Evolutionary conservation across 1,140 invertebrate genomes (phyloP), one percentile per base, ranked within the genome.

Genomic region (Penaeus japonicus): DNA sequence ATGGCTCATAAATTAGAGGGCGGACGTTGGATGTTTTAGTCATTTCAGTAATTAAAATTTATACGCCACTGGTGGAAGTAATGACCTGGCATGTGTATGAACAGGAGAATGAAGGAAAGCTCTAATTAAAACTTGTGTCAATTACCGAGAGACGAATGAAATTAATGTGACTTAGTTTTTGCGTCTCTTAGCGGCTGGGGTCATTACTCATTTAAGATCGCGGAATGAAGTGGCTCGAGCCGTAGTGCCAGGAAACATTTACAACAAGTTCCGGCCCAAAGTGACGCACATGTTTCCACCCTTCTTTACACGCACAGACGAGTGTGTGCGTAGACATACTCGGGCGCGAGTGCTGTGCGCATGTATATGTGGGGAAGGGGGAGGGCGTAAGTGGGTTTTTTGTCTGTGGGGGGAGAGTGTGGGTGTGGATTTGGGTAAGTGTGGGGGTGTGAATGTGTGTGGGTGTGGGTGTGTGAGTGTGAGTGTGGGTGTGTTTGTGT

Each of bases 1-100:
- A 82, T 82, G 80, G 80, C 80, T 82, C 80, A 62, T 82, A 82
- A 82, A 82, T 82, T 82, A 82, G 80, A 22, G 57, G 59, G 55
- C 55, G 35, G 27, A 62, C 80, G 80, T 20, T 47, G 79, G 55
- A 59, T 62, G 80, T 55, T 82, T 82, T 82, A 82, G 80, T 82
- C 59, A 55, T 55, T 62, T 54, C 24, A 82, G 80, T 82, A 82
- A 82, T 82, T 82, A 82, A 82, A 82, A 59, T 82, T 82, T 82
- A 82, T 82, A 35, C 27, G 17, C 80, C 22, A 20, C 55, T 22
- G 55, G n/a, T 62, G 80, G 18, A 82, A 82, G 59, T 82, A 32
- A 59, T 82, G 80, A 82, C 27, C 53, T 17, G 80, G 35, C 55
- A 82, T 82, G 80, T 35, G 39, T 30, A 59, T 55, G 59, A 32